Evolutionary conservation across 2,113 vertebrate genomes (phyloP), one percentile per base, ranked within the genome.

Genomic region (Erythrolamprus reginae): DNA sequence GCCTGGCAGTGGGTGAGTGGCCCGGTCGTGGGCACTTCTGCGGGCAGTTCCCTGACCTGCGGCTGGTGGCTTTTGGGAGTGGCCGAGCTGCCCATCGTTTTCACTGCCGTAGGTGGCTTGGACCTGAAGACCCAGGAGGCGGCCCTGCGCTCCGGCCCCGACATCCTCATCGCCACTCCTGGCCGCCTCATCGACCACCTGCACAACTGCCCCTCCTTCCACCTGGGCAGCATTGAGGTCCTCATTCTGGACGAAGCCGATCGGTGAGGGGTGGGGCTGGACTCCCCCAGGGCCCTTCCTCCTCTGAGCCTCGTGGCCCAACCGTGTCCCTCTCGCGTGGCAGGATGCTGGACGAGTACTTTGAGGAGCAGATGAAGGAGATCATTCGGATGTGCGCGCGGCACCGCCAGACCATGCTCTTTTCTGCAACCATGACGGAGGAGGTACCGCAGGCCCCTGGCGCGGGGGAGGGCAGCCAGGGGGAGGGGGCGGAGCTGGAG

Each of bases 331-430:
- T 5, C 13, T 26, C 1, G 2, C 15, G 0, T 5, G 1, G 26
- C 86, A 99, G 99, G 96, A 99, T 99, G 99, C 92, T 99, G 96
- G 99, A 99, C 12, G 99, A 99, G 91, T 99, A 99, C 95, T 99
- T 99, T 90, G 99, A 99, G 94, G 99, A 99, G 87, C 99, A 99
- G 97, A 99, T 99, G 99, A 99, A 99, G 94, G 99, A 99, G 96
- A 98, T 99, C 93, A 99, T 99, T 95, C 97, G 97, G 53, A 82
- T 99, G 95, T 99, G 99, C 87, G 98, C 98, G 33, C 98, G 97
- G 92, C 99, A 99, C 94, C 97, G 98, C 91, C 99, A 99, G 96
- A 99, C 99, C 47, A 99, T 99, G 98, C 96, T 99, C 88, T 99
- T 99, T 95, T 99, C 99, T 0, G 99, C 99, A 89, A 99, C 99